phyloP scores from a whole-genome alignment of 2,888 invertebrate genomes.

The Loripinus fragilis region DNA sequence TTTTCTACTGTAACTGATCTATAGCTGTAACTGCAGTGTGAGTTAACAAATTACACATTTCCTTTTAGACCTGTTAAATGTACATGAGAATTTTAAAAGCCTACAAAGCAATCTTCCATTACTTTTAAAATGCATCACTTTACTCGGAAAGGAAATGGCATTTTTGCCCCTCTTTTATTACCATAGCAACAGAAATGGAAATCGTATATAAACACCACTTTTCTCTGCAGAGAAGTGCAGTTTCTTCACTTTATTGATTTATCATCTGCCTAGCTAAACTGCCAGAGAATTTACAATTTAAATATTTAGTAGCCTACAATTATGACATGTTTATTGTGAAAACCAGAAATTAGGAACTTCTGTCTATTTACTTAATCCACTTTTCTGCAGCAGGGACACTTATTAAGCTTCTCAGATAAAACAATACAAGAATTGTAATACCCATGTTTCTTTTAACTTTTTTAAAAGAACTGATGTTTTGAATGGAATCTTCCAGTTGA shows the following conservation, averaged over 20 bases:
- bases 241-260: slow-evolving; percentile 21
- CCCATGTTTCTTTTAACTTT: no score
- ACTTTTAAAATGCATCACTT: not conserved
- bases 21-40: no score
- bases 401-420: slow-evolving; percentile 8
- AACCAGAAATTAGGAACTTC: not conserved
- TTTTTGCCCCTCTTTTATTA: not conserved
- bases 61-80: not conserved
- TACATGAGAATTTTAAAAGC: not conserved
- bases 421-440: not conserved
- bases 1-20: no score
- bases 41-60: no score
- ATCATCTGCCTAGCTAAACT: slow-evolving; percentile 7
- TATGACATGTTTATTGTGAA: slow-evolving; percentile 10
- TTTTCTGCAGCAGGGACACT: not conserved
- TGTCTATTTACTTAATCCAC: slow-evolving; percentile 6
- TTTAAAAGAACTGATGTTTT: no score
- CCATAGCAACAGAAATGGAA: slow-evolving; percentile 7
- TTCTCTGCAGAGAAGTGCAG: slow-evolving; percentile 8
- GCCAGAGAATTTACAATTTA: slow-evolving; percentile 13
- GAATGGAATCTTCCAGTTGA: no score
- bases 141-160: not conserved
- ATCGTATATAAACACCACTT: slow-evolving; percentile 17
- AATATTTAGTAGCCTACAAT: slow-evolving; percentile 14
- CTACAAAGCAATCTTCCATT: not conserved